These are phyloP conservation scores for Scaptomyza pallida DNA, from an alignment of 1,140 invertebrate species.

Conservation along the genomic window DNA sequence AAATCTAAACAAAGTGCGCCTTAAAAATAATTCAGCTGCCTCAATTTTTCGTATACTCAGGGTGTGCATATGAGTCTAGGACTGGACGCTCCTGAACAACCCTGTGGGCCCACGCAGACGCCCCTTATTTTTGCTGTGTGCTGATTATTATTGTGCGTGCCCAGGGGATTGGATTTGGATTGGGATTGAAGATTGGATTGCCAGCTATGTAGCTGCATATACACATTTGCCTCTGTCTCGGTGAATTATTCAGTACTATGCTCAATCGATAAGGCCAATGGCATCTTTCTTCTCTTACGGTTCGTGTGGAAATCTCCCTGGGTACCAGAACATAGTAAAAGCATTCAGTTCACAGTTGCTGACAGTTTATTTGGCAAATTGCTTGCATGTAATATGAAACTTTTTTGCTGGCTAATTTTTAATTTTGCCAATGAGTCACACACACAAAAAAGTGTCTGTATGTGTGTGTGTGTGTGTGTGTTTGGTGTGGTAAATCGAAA, in stretches of 20 bases:
- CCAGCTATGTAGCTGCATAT: not conserved
- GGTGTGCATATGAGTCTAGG: constrained; percentile 18
- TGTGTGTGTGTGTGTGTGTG: constrained; percentile 44
- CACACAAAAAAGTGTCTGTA: constrained; percentile 19
- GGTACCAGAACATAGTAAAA: constrained; percentile 1
- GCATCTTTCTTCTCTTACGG: constrained; percentile 51
- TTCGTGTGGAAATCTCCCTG: not conserved
- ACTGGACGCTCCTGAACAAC: constrained; percentile 38
- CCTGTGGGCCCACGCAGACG: constrained; percentile 42
- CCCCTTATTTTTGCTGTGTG: constrained; percentile 13
- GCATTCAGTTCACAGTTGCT: constrained; percentile 42
- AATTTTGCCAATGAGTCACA: constrained; percentile 47
- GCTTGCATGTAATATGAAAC: constrained; percentile 78
- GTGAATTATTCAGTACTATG: constrained; percentile 70
- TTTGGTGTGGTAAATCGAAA: constrained; percentile 78
- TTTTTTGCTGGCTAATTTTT: constrained; percentile 73
- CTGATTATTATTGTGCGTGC: constrained; percentile 70
- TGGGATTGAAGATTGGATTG: not conserved
- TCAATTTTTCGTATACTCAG: constrained; percentile 15
- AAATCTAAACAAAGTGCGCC: constrained; percentile 43
- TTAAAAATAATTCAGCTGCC: constrained; percentile 39
- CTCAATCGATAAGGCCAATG: constrained; percentile 62
- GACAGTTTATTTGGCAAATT: constrained; percentile 82
- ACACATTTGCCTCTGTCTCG: not conserved
- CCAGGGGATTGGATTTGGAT: constrained; percentile 48